These are phyloP conservation scores for Dasypogon diadema DNA, from an alignment of 2,888 invertebrate genomes.

Conservation along the genomic window DNA sequence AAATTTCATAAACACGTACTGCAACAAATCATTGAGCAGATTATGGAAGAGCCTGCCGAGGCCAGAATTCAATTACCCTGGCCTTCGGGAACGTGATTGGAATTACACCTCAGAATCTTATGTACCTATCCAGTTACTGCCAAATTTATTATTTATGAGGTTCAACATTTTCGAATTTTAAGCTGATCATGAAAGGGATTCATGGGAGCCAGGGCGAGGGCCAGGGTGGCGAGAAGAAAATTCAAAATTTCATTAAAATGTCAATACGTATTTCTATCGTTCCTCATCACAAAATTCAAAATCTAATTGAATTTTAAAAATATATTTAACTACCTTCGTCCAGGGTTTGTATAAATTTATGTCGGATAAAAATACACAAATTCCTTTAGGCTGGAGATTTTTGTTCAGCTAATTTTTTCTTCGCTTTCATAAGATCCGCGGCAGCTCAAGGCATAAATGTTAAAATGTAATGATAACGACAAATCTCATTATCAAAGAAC, in stretches of 20 bases:
- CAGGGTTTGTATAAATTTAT: too few relatives aligned
- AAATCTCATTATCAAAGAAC: slow-evolving; percentile 33
- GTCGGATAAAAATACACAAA: too few relatives aligned
- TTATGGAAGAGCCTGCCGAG: slow-evolving; percentile 22
- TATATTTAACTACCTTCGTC: slow-evolving; percentile 2
- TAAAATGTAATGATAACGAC: slow-evolving; percentile 29
- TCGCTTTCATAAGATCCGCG: neutral
- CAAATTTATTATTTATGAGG: slow-evolving; percentile 39
- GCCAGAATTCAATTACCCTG: slow-evolving; percentile 20
- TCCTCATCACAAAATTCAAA: slow-evolving; percentile 22
- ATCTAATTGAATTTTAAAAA: slow-evolving; percentile 38
- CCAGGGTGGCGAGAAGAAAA: neutral
- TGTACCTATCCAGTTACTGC: slow-evolving; percentile 12
- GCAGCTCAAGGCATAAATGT: slow-evolving; percentile 22
- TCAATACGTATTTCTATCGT: slow-evolving; percentile 27
- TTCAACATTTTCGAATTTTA: slow-evolving; percentile 35
- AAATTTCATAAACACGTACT: slow-evolving; percentile 38
- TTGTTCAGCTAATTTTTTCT: neutral
- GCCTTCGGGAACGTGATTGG: slow-evolving; percentile 32
- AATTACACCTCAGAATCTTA: slow-evolving; percentile 13
- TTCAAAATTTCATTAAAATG: slow-evolving; percentile 35
- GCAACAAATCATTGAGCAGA: slow-evolving; percentile 39
- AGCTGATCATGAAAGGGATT: slow-evolving; percentile 7
- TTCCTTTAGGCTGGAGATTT: too few relatives aligned
- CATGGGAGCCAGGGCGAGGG: neutral